A percentile compares a stretch with the other conserved stretches of the same genome.
These are phyloP conservation scores for Litoditis marina DNA, from an alignment of 2,888 invertebrate genomes.

Conservation along the genomic window DNA sequence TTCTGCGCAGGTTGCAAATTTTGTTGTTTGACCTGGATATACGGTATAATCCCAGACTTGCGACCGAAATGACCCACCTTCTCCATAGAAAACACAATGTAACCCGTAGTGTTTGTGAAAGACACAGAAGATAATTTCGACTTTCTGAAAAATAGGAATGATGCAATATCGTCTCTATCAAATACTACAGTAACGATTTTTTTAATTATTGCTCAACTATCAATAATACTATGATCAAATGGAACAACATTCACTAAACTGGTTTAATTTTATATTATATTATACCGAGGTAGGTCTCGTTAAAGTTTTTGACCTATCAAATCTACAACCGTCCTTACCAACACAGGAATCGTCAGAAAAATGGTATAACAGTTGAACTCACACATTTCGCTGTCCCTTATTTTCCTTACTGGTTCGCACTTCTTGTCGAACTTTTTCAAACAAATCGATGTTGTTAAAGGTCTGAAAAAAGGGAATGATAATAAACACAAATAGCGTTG, in stretches of 20 bases:
- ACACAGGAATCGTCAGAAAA: no score
- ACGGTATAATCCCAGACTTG: no score
- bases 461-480: slow-evolving; percentile 4
- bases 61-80: no score
- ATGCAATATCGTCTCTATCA: no score
- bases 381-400: slow-evolving; percentile 44
- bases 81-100: slow-evolving; percentile 27
- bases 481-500: no score
- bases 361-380: slow-evolving; percentile 3
- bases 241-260: no score
- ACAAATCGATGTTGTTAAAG: slow-evolving; percentile 35
- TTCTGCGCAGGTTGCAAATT: no score
- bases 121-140: slow-evolving; percentile 35
- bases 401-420: slow-evolving; percentile 25
- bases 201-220: neutral
- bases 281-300: no score
- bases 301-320: no score
- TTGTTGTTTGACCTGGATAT: no score
- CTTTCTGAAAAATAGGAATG: slow-evolving; percentile 28
- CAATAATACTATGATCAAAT: neutral
- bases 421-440: slow-evolving; percentile 19
- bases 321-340: no score
- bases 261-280: no score
- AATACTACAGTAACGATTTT: neutral
- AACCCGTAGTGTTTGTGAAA: slow-evolving; percentile 46